These are phyloP conservation scores for Phyllopteryx taeniolatus DNA, from an alignment of 2,113 vertebrate species.

Conservation along the genomic window DNA sequence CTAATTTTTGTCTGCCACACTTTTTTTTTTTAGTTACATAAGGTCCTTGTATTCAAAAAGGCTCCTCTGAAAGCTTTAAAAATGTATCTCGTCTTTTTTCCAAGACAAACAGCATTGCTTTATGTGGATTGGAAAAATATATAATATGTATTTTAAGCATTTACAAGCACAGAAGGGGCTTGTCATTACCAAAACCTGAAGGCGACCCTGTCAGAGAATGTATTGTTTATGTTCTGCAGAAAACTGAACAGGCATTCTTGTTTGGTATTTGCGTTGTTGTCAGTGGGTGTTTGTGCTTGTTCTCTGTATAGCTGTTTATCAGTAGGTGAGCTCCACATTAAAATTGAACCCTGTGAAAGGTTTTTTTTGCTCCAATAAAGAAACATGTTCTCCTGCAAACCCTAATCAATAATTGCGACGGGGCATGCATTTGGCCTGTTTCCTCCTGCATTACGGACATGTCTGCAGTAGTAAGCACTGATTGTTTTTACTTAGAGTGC, in stretches of 20 bases:
- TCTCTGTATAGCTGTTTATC: too few relatives aligned
- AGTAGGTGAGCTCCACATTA: too few relatives aligned
- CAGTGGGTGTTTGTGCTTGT: background rate
- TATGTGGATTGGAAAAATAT: background rate
- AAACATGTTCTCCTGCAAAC: constrained; percentile 44
- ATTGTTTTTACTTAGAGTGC: constrained; percentile 45
- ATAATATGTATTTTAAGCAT: background rate
- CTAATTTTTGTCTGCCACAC: background rate
- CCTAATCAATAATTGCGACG: constrained; percentile 56
- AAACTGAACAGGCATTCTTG: background rate
- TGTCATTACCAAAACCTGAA: background rate
- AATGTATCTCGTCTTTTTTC: background rate
- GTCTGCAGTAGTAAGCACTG: constrained; percentile 50
- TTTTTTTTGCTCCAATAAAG: constrained; percentile 51
- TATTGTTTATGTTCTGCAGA: background rate
- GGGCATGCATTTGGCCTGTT: constrained; percentile 43
- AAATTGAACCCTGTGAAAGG: constrained; percentile 31
- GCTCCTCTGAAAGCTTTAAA: background rate
- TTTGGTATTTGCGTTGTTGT: background rate
- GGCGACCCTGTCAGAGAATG: background rate
- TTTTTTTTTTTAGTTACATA: background rate
- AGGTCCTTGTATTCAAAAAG: background rate
- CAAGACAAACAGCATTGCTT: background rate
- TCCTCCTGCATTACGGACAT: constrained; percentile 29
- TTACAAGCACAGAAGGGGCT: background rate